These are phyloP conservation scores for Pycnomerus fuliginosus DNA, from an alignment of 2,888 invertebrate species.

Conservation along the genomic window DNA sequence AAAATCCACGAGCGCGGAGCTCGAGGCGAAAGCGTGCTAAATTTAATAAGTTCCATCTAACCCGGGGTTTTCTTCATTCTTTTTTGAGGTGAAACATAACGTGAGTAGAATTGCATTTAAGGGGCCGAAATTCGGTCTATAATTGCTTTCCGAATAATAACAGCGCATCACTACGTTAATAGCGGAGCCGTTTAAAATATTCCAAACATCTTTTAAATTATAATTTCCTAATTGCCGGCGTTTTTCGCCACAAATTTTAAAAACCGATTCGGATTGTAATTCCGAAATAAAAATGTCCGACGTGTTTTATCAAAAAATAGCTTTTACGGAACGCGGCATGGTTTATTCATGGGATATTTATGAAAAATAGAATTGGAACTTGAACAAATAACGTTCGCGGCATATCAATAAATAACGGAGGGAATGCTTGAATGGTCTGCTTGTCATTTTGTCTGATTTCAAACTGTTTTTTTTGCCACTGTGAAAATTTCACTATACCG, in stretches of 20 bases:
- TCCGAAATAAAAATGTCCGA: constrained; percentile 11
- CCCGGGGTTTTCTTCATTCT: no score
- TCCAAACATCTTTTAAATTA: constrained; percentile 17
- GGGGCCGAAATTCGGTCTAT: not conserved
- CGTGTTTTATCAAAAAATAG: constrained; percentile 9
- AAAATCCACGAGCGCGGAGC: no score
- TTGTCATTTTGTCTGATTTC: constrained; percentile 15
- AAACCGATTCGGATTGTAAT: constrained; percentile 12
- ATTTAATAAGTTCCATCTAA: not conserved
- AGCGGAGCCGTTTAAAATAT: constrained; percentile 13
- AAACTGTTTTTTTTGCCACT: no score
- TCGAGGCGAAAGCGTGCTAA: constrained; percentile 13
- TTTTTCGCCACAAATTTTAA: constrained; percentile 15
- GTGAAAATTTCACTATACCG: no score
- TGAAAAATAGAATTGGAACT: constrained; percentile 23
- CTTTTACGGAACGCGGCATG: constrained; percentile 10
- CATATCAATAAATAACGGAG: constrained; percentile 19
- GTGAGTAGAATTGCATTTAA: no score
- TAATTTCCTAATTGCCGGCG: constrained; percentile 14
- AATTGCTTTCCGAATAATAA: constrained; percentile 14
- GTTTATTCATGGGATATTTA: constrained; percentile 14
- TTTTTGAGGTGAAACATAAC: no score
- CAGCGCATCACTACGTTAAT: no score
- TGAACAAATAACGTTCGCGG: constrained; percentile 18
- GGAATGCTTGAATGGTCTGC: constrained; percentile 9